These are phyloP conservation scores for Pimephales promelas DNA, from an alignment of 2,113 vertebrate species.

Conservation along the genomic window DNA sequence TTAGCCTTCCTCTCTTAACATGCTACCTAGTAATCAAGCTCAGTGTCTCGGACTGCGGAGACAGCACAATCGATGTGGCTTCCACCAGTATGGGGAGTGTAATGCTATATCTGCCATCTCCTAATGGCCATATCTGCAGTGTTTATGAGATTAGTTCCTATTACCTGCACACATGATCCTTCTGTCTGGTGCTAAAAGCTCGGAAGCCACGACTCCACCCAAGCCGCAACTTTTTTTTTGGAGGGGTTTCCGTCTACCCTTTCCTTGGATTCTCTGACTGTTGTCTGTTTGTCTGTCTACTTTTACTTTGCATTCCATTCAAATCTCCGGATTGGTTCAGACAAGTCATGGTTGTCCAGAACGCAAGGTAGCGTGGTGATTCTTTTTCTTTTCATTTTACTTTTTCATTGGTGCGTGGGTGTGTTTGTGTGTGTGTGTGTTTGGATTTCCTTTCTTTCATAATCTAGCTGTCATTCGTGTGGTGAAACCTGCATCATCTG, in stretches of 20 bases:
- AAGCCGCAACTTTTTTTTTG: slow-evolving; percentile 21
- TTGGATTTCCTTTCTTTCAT: slow-evolving; percentile 31
- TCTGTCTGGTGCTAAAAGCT: slow-evolving; percentile 29
- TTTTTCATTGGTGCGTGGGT: slow-evolving; percentile 52
- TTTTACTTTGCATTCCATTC: slow-evolving; percentile 74
- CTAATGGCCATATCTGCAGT: slow-evolving; percentile 72
- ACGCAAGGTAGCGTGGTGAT: slow-evolving; percentile 89
- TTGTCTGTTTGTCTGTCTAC: slow-evolving; percentile 72
- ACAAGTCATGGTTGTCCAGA: slow-evolving; percentile 99
- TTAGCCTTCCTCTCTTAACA: slow-evolving; percentile 37
- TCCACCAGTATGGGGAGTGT: slow-evolving; percentile 62
- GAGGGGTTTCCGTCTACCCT: slow-evolving; percentile 58
- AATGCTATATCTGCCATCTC: slow-evolving; percentile 73
- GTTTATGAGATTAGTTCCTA: slow-evolving; percentile 69
- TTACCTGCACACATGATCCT: slow-evolving; percentile 40
- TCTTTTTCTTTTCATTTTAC: slow-evolving; percentile 70
- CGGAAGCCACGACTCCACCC: not conserved
- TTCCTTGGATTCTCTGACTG: slow-evolving; percentile 73
- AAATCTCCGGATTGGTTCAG: slow-evolving; percentile 86
- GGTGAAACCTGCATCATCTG: slow-evolving; percentile 31
- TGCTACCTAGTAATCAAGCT: slow-evolving; percentile 42
- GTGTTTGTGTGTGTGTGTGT: slow-evolving; percentile 39
- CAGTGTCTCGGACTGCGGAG: slow-evolving; percentile 56
- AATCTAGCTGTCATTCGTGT: slow-evolving; percentile 41
- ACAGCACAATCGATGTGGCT: slow-evolving; percentile 69